Percentiles rank a stretch among this genome's conserved stretches.
These are phyloP conservation scores for Polyommatus icarus DNA, from an alignment of 2,888 invertebrate species.

Conservation along the genomic window DNA sequence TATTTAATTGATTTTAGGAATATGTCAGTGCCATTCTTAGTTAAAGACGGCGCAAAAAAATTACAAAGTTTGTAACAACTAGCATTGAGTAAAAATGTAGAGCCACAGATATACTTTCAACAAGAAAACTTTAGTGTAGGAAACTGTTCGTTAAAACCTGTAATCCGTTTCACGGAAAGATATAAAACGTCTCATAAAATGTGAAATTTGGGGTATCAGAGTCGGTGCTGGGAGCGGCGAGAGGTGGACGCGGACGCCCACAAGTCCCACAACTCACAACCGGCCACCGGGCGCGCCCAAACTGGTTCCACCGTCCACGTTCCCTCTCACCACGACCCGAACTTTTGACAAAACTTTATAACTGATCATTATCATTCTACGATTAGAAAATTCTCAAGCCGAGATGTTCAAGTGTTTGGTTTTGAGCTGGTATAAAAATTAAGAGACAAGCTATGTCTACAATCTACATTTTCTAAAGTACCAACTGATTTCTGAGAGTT, in stretches of 20 bases:
- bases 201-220: constrained; percentile 28
- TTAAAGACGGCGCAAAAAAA: too few relatives aligned
- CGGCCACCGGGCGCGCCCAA: constrained; percentile 53
- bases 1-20: too few relatives aligned
- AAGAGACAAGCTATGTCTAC: too few relatives aligned
- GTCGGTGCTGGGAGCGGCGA: neutral
- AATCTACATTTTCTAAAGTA: too few relatives aligned
- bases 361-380: constrained; percentile 6
- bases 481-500: too few relatives aligned
- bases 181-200: constrained; percentile 20
- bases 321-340: constrained; percentile 65
- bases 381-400: constrained; percentile 5
- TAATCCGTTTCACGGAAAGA: neutral
- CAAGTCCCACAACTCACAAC: constrained; percentile 50
- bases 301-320: constrained; percentile 78
- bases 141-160: neutral
- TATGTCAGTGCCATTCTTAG: too few relatives aligned
- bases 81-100: neutral
- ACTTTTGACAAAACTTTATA: constrained; percentile 42
- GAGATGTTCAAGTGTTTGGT: neutral
- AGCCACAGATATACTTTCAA: neutral
- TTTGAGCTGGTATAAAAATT: neutral
- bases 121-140: neutral
- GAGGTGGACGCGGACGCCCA: constrained; percentile 59
- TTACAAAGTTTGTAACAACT: too few relatives aligned